Percentiles rank a stretch among this genome's conserved stretches.
Evolutionary conservation across 2,888 invertebrate species (phyloP).

Genomic region (Flexamia atlantica): DNA sequence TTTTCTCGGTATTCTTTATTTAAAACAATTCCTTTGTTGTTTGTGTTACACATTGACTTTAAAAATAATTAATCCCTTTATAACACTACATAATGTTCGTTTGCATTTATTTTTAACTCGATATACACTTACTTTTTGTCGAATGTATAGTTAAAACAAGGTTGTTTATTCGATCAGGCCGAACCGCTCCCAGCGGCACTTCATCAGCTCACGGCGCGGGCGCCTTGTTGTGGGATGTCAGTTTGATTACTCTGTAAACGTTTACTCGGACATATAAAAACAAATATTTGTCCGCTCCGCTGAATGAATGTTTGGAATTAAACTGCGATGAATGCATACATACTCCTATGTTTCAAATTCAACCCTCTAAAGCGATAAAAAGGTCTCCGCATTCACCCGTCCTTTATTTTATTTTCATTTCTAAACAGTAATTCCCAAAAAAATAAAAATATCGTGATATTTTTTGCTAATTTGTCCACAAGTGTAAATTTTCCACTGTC

Average conservation of each 20-base stretch:
- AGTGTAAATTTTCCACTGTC: too few species aligned
- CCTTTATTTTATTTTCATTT: not conserved
- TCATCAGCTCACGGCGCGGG: not conserved
- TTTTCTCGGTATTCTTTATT: too few species aligned
- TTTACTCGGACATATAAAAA: not conserved
- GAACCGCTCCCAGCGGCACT: not conserved
- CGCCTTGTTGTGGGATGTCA: constrained; percentile 1
- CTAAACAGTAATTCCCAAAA: too few species aligned
- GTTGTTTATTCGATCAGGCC: not conserved
- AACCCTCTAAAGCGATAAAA: too few species aligned
- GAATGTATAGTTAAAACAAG: not conserved
- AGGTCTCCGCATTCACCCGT: too few species aligned
- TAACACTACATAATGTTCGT: too few species aligned
- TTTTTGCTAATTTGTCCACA: too few species aligned
- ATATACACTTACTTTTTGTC: not conserved
- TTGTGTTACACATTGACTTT: too few species aligned
- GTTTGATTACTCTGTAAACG: not conserved
- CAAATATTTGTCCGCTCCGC: not conserved
- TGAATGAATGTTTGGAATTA: not conserved
- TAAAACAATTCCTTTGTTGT: too few species aligned
- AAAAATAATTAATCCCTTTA: too few species aligned
- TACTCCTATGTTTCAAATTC: not conserved
- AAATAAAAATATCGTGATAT: too few species aligned
- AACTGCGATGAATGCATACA: not conserved
- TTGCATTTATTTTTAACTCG: too few species aligned